Conservation (phyloP, 2,888 invertebrate genomes). For the Baronia brevicornis region DNA sequence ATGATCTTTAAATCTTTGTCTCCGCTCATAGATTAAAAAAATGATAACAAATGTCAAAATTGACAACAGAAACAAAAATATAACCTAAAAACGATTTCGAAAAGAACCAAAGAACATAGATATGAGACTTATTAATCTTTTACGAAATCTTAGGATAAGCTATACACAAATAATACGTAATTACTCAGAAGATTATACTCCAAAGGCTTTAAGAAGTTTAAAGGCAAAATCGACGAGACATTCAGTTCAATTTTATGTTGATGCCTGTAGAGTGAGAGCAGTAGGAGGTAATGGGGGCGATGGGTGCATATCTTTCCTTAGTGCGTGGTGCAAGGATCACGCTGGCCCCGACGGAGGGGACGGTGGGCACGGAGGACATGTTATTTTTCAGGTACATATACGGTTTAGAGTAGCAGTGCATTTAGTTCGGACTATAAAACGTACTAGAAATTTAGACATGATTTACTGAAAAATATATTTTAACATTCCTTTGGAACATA, state of each 20-base stretch:
- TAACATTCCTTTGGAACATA: too few species aligned
- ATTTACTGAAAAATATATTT: too few species aligned
- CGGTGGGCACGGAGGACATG: slow-evolving; percentile 97
- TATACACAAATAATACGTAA: slow-evolving; percentile 22
- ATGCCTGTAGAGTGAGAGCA: slow-evolving; percentile 79
- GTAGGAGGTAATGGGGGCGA: slow-evolving; percentile 94
- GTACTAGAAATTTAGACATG: too few species aligned
- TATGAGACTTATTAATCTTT: slow-evolving; percentile 20
- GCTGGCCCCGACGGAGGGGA: slow-evolving; percentile 98
- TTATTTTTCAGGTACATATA: slow-evolving; percentile 79
- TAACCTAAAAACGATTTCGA: slow-evolving; percentile 5
- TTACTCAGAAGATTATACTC: slow-evolving; percentile 39
- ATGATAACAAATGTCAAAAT: slow-evolving; percentile 11
- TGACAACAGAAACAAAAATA: slow-evolving; percentile 5
- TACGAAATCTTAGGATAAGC: slow-evolving; percentile 16
- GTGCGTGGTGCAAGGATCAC: slow-evolving; percentile 86
- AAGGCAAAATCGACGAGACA: slow-evolving; percentile 54
- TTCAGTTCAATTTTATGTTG: slow-evolving; percentile 79
- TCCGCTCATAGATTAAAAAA: neutral
- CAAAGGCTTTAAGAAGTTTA: slow-evolving; percentile 53
- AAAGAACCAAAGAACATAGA: slow-evolving; percentile 6
- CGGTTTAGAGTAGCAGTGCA: too few species aligned
- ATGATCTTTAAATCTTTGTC: too few species aligned
- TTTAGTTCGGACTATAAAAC: too few species aligned
- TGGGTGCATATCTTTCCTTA: slow-evolving; percentile 92